Evolutionary conservation across 2,797 vertebrate genomes (phyloP), one percentile per base, ranked within the genome.

Genomic region (Cryptoblepharus egeriae): DNA sequence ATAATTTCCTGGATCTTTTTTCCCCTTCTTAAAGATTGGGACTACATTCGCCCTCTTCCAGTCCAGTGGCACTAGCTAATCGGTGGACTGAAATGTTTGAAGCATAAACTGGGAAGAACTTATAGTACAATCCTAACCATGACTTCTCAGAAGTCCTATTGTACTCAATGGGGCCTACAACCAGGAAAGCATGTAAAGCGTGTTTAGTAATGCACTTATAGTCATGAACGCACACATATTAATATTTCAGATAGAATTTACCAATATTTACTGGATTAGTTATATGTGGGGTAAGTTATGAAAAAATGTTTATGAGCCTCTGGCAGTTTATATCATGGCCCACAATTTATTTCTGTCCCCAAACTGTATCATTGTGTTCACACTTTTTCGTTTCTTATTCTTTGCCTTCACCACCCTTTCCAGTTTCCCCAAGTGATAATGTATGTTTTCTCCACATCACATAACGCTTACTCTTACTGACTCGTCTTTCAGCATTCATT

Each of bases 401-500:
- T 37, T 57, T 28, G 18, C n/a, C 67, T 11, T 55, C 72, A 82
- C 16, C 64, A 82, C 39, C 45, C 42, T 79, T 86, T 24, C 45
- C 35, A 61, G 45, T 18, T 30, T 45, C 65, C 74, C 64, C 16
- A 64, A 70, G 71, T 65, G 64, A 75, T 82, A 82, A 79, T 75
- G 76, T 57, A 42, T 79, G 45, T 79, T 74, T 84, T 86, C 57
- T 82, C 76, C 80, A 82, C 57, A 82, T 86, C 80, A 78, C 57
- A 74, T 82, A 67, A 82, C 76, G 55, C 79, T 52, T 70, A 86
- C 37, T 64, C 68, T 20, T 67, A 70, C 20, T 70, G 61, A 76
- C 45, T 82, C 73, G 79, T 81, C 39, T 84, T 84, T 75, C n/a
- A 85, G 75, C 60, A 2, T 82, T 84, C 65, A 76, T 86, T 89